phyloP scores from a whole-genome alignment of 2,113 vertebrate species.

The Himantopus leucocephalus region DNA sequence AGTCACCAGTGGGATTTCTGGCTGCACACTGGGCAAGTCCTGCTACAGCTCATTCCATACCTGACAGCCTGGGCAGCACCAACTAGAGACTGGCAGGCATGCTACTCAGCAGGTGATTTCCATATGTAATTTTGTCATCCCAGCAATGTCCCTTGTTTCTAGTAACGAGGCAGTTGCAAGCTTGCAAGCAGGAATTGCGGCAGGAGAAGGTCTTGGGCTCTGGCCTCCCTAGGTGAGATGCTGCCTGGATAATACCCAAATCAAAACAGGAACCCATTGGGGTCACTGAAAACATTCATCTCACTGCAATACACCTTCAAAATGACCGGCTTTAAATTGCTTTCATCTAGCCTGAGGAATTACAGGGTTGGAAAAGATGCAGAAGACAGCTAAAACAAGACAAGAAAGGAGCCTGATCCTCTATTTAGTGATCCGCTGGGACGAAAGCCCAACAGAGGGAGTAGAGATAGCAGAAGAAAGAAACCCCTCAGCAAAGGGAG shows the following conservation, averaged over 20 bases:
- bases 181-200: neutral
- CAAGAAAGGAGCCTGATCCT: neutral
- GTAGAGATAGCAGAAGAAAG: neutral
- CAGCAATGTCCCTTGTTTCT: neutral
- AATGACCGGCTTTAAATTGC: neutral
- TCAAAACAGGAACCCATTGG: neutral
- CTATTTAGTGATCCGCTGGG: neutral
- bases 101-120: neutral
- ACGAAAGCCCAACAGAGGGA: neutral
- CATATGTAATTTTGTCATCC: neutral
- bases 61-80: neutral
- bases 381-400: neutral
- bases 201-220: rapidly evolving
- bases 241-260: neutral
- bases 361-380: neutral
- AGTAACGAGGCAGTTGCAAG: rapidly evolving
- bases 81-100: rapidly evolving
- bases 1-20: neutral
- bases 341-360: neutral
- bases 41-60: neutral
- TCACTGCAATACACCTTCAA: neutral
- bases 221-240: neutral
- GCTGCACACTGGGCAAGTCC: neutral
- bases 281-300: neutral
- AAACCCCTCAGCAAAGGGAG: neutral